Evolutionary conservation across 2,113 vertebrate genomes (phyloP).

Genomic region (Sclerurus mexicanus): DNA sequence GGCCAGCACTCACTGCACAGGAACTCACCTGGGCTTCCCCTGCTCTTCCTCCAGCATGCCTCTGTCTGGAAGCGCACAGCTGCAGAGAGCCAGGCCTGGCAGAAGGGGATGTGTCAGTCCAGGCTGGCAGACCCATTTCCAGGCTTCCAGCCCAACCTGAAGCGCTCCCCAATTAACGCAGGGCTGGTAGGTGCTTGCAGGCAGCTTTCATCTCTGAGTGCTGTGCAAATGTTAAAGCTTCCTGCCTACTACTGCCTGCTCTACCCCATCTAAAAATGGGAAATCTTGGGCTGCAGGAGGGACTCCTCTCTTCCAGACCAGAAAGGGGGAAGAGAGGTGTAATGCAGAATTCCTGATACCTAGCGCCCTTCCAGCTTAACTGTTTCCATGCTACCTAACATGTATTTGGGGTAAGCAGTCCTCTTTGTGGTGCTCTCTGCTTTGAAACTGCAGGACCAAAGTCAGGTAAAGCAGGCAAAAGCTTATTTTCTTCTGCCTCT

Average conservation of each 20-base stretch:
- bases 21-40: constrained; percentile 63
- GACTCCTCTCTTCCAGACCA: neutral
- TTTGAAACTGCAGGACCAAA: neutral
- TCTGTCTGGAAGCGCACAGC: neutral
- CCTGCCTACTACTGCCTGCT: neutral
- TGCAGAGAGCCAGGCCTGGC: constrained; percentile 22
- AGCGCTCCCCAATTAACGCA: neutral
- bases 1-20: constrained; percentile 4
- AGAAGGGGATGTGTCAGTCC: neutral
- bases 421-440: neutral
- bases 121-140: neutral
- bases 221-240: neutral
- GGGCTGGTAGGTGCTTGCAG: neutral
- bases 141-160: constrained; percentile 40
- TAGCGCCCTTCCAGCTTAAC: neutral
- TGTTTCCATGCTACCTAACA: neutral
- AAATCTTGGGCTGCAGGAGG: neutral
- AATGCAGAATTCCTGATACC: neutral
- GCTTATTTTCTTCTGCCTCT: neutral
- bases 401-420: neutral
- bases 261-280: neutral
- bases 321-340: neutral
- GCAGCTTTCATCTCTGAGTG: neutral
- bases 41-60: neutral
- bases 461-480: neutral